phyloP scores from a whole-genome alignment of 2,113 vertebrate genomes.

The Okapia johnstoni region DNA sequence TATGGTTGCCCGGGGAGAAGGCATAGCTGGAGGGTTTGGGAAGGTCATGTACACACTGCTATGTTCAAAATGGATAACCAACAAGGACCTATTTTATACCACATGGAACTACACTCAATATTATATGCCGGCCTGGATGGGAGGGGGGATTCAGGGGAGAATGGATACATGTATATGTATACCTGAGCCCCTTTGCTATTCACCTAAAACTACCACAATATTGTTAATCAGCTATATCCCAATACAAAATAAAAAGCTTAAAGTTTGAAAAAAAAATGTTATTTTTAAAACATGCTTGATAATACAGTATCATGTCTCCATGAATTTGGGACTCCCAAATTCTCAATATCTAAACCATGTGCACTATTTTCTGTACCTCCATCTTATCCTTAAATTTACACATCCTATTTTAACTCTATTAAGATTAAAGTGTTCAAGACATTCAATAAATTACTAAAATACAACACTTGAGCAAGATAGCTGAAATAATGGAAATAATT shows the following conservation, averaged over 20 bases:
- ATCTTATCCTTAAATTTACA: slow-evolving; percentile 23
- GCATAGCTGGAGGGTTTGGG: background rate
- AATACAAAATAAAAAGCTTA: background rate
- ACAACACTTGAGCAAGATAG: background rate
- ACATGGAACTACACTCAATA: background rate
- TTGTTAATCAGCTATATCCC: background rate
- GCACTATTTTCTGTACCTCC: background rate
- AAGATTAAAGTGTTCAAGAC: slow-evolving; percentile 10
- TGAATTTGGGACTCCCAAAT: background rate
- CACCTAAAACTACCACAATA: background rate
- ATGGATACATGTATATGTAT: background rate
- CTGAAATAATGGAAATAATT: background rate
- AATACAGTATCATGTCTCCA: background rate
- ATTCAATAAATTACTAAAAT: background rate
- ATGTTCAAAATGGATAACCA: background rate
- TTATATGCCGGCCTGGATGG: background rate
- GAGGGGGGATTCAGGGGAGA: background rate
- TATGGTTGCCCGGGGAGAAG: background rate
- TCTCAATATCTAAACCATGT: background rate
- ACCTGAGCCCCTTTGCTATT: background rate
- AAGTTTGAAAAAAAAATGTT: background rate
- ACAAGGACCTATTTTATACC: background rate
- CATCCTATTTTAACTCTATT: background rate
- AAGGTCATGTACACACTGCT: background rate
- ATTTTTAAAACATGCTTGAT: background rate